These are phyloP conservation scores for Chymomyza procnemis DNA, from an alignment of 2,888 invertebrate species.

Conservation along the genomic window DNA sequence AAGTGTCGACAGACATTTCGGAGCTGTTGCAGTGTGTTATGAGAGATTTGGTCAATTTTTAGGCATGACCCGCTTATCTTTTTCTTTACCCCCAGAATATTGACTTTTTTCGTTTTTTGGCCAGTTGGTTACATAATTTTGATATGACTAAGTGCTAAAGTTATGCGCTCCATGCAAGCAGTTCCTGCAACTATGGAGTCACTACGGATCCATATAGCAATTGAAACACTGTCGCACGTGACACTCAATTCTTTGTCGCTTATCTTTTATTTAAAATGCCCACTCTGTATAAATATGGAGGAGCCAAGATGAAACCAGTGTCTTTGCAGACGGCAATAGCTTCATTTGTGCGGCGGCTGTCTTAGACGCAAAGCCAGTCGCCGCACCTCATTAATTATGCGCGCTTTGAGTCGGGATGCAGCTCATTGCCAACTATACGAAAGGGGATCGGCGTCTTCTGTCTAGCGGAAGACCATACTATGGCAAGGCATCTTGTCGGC, in stretches of 20 bases:
- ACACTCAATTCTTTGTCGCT: slow-evolving; percentile 57
- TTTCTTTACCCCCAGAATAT: not conserved
- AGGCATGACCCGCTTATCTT: slow-evolving; percentile 5
- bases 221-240: slow-evolving; percentile 52
- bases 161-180: slow-evolving; percentile 31
- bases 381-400: slow-evolving; percentile 72
- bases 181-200: not conserved
- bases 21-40: not conserved
- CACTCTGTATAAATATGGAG: slow-evolving; percentile 71
- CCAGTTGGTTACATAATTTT: slow-evolving; percentile 40
- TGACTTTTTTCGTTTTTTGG: not conserved
- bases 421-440: no score
- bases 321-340: slow-evolving; percentile 51
- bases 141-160: slow-evolving; percentile 55
- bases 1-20: slow-evolving; percentile 68
- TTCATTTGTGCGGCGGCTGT: slow-evolving; percentile 56
- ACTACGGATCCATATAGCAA: slow-evolving; percentile 20
- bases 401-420: slow-evolving; percentile 26
- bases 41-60: not conserved
- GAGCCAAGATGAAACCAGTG: slow-evolving; percentile 27
- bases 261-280: slow-evolving; percentile 70
- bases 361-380: slow-evolving; percentile 36
- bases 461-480: no score
- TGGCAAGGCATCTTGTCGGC: slow-evolving; percentile 15
- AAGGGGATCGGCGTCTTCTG: no score